These are phyloP conservation scores for Rhinolophus sinicus DNA, from an alignment of 2,113 vertebrate species.

Conservation along the genomic window DNA sequence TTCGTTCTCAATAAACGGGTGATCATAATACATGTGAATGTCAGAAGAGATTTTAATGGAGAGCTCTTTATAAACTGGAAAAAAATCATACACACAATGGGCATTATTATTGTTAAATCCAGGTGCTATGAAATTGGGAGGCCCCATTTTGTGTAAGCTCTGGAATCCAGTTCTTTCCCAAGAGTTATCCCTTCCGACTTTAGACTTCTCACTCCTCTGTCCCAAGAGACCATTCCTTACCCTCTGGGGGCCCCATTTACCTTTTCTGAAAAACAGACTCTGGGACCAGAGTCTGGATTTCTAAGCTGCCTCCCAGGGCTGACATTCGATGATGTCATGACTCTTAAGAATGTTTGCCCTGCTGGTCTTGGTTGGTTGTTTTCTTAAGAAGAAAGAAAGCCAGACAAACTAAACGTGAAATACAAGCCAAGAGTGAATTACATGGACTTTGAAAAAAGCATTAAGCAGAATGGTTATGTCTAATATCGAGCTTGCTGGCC, in stretches of 20 bases:
- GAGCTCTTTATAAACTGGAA: background rate
- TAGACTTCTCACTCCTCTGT: background rate
- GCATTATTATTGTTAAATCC: no score
- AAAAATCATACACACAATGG: background rate
- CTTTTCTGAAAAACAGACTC: background rate
- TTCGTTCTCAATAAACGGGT: background rate
- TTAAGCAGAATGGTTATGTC: slow-evolving; percentile 29
- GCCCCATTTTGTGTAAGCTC: accelerated
- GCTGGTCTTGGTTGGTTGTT: slow-evolving; percentile 12
- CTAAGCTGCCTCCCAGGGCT: background rate
- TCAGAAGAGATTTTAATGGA: background rate
- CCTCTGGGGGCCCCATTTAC: background rate
- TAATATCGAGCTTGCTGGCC: background rate
- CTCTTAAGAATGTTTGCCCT: slow-evolving; percentile 19
- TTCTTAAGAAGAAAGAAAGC: slow-evolving; percentile 59
- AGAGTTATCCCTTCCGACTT: no score
- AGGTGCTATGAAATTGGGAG: background rate
- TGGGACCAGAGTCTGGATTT: background rate
- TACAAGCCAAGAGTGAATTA: background rate
- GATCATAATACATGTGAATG: background rate
- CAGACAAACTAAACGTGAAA: slow-evolving; percentile 53
- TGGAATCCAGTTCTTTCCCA: background rate
- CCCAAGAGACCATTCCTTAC: background rate
- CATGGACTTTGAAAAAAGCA: background rate
- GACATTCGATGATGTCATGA: background rate